Conservation (phyloP, 1,140 invertebrate species). For the Drosophila willistoni region DNA sequence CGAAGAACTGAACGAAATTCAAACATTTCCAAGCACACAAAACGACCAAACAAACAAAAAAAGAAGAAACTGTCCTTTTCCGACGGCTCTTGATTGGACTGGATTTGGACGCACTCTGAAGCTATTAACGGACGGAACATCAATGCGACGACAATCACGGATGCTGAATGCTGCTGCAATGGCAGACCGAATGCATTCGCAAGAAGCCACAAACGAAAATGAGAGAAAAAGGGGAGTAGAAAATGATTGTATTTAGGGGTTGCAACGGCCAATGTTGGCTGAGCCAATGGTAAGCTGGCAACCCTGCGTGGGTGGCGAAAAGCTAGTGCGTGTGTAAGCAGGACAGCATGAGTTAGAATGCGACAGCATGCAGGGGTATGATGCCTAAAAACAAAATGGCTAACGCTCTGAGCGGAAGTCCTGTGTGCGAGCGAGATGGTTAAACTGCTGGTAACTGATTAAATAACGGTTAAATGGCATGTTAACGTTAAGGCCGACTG, state of each 20-base stretch:
- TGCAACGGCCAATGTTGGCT: neutral
- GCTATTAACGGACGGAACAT: neutral
- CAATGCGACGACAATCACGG: neutral
- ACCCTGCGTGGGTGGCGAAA: slow-evolving; percentile 15
- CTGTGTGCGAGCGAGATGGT: slow-evolving; percentile 45
- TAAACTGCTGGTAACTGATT: slow-evolving; percentile 28
- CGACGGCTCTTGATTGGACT: neutral
- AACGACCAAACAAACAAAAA: neutral
- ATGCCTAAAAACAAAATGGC: slow-evolving; percentile 64
- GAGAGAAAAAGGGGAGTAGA: neutral
- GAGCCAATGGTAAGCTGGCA: slow-evolving; percentile 45
- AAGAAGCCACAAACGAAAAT: too few species aligned
- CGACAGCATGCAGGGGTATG: neutral
- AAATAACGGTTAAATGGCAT: slow-evolving; percentile 76
- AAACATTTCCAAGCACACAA: too few species aligned
- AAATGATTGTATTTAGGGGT: neutral
- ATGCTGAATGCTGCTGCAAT: neutral
- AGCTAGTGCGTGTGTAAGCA: neutral
- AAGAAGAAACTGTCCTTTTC: neutral
- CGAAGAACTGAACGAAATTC: too few species aligned
- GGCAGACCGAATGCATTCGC: neutral
- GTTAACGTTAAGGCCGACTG: slow-evolving; percentile 35
- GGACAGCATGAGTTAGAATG: neutral
- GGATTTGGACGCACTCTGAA: neutral
- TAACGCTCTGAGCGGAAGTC: slow-evolving; percentile 48